Conservation (phyloP, 2,888 invertebrate genomes). For the Bruchidius siliquastri region DNA sequence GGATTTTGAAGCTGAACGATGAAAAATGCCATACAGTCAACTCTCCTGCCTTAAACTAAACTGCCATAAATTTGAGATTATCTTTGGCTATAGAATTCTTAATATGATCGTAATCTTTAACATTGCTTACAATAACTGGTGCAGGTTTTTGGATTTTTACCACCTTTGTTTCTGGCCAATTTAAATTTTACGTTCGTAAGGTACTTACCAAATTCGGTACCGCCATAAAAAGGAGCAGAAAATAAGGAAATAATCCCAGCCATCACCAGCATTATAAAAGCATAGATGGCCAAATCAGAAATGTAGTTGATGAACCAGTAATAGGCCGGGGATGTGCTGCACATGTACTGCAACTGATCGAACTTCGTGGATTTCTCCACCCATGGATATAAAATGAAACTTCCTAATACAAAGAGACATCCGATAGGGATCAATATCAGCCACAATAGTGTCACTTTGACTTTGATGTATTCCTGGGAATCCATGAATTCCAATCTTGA, state of each 20-base stretch:
- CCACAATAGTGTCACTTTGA: constrained; percentile 38
- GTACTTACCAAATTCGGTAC: constrained; percentile 37
- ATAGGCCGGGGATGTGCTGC: constrained; percentile 55
- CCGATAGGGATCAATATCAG: constrained; percentile 42
- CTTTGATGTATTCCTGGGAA: constrained; percentile 27
- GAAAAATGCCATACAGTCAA: too few relatives aligned
- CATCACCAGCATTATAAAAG: constrained; percentile 21
- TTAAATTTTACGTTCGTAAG: too few relatives aligned
- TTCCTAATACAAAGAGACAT: constrained; percentile 46
- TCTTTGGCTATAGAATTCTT: too few relatives aligned
- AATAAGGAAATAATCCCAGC: constrained; percentile 13
- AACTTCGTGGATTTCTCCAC: constrained; percentile 59
- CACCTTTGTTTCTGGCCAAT: too few relatives aligned
- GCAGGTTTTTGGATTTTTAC: too few relatives aligned
- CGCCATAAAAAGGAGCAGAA: constrained; percentile 17
- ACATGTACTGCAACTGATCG: constrained; percentile 64
- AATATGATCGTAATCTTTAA: too few relatives aligned
- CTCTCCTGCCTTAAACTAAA: too few relatives aligned
- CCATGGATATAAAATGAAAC: constrained; percentile 59
- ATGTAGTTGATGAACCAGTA: constrained; percentile 62
- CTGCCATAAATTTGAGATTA: too few relatives aligned
- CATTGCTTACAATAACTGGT: too few relatives aligned
- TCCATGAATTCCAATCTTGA: constrained; percentile 17
- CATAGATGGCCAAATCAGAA: constrained; percentile 52
- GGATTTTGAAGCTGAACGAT: too few relatives aligned